Conservation (phyloP, 1,140 invertebrate genomes). For the Araneus ventricosus region DNA sequence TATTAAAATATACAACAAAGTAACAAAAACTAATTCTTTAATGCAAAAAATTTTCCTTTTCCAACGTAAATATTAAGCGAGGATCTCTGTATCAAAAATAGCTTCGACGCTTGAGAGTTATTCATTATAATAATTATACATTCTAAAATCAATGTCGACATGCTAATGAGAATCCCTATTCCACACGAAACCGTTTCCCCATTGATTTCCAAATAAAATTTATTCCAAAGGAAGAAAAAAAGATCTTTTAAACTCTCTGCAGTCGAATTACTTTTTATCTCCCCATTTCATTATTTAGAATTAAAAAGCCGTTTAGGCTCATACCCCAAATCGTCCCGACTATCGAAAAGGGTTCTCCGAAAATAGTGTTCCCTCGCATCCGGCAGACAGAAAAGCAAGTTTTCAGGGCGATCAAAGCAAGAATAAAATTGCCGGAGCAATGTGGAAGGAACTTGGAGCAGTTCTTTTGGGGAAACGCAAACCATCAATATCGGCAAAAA, state of each 20-base stretch:
- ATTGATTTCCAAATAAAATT: neutral
- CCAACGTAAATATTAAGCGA: too few relatives aligned
- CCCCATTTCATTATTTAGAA: slow-evolving; percentile 8
- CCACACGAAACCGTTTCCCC: neutral
- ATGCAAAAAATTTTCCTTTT: too few relatives aligned
- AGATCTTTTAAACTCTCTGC: neutral
- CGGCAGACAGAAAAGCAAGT: neutral
- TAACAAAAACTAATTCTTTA: too few relatives aligned
- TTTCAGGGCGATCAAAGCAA: neutral
- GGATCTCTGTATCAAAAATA: too few relatives aligned
- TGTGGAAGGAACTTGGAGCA: neutral
- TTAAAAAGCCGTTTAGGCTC: slow-evolving; percentile 16
- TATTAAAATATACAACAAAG: too few relatives aligned
- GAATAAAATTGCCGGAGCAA: neutral
- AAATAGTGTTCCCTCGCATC: neutral
- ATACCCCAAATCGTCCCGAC: neutral
- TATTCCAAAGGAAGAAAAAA: neutral
- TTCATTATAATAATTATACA: neutral
- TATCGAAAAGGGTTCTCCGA: neutral
- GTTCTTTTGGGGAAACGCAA: slow-evolving; percentile 8
- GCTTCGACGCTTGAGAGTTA: neutral
- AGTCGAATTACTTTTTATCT: slow-evolving; percentile 9
- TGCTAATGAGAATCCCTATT: neutral
- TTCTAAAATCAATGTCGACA: neutral
- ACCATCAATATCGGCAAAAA: slow-evolving; percentile 21